Evolutionary conservation across 2,797 vertebrate genomes (phyloP), one percentile per base, ranked within the genome.

Genomic region (Poecilia velifera): DNA sequence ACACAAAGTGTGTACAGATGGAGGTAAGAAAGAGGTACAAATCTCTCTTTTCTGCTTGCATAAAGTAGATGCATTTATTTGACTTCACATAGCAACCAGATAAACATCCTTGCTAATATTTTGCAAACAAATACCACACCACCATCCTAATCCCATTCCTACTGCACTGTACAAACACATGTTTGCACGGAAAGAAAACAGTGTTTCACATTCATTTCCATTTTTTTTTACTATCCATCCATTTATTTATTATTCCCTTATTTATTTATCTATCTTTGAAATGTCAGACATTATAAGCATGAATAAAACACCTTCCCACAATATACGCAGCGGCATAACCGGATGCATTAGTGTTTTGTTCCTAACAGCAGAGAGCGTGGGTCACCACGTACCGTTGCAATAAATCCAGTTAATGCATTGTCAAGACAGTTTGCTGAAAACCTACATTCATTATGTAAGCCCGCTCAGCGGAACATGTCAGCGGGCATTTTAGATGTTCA

Each of bases 371-470:
- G 84, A 86, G 82, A 88, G 89, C 84, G 74, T 79, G 85, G 91
- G 88, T 92, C 89, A 90, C 83, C 77, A 79, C 87, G 84, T 88
- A 77, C 83, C 80, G 64, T 79, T 84, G 85, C 86, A 90, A 90
- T 91, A 90, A 91, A 92, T 92, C 88, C 90, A 88, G 82, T 82
- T 89, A 89, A 93, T 90, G 91, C 84, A 91, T 91, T 89, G 86
- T 92, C 82, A 89, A 81, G 89, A 91, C 89, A 90, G 86, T 89
- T 91, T 91, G 80, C 89, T 86, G 90, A 90, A 92, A 92, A 91
- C 87, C 81, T 88, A 84, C 90, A 92, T 93, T 93, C 84, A 90
- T 93, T 90, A 93, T 88, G 88, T 89, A 90, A 91, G 82, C 81
- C 80, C 75, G 84, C 88, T 86, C 91, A 90, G 86, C 57, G 78